Evolutionary conservation across 2,888 invertebrate species (phyloP).

Genomic region (Allolobophora icterica): DNA sequence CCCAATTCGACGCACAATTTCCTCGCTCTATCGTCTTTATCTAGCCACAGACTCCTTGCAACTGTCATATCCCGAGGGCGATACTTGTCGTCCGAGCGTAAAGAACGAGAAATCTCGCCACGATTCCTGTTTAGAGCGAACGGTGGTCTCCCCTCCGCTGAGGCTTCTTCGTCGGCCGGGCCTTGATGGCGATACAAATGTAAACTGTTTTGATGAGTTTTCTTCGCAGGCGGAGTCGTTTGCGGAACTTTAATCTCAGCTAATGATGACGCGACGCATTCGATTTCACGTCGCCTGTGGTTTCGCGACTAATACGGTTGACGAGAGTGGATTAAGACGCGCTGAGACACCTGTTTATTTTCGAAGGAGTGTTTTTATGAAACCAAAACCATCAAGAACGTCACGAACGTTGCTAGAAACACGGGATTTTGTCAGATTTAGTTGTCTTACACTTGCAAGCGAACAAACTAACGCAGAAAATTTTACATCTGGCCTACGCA

Average conservation of each 20-base stretch:
- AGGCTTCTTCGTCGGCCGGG: too few relatives aligned
- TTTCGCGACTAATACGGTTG: neutral
- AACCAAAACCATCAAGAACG: neutral
- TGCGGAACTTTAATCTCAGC: neutral
- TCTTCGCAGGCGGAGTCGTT: neutral
- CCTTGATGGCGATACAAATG: neutral
- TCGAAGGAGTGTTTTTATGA: neutral
- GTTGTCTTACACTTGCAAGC: neutral
- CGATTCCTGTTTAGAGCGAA: neutral
- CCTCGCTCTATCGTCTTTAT: neutral
- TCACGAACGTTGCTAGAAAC: neutral
- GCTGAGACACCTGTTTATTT: neutral
- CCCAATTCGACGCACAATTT: neutral
- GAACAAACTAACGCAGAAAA: neutral
- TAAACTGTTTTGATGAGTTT: neutral
- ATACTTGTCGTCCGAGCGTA: neutral
- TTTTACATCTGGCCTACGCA: too few relatives aligned
- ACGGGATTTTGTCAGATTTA: neutral
- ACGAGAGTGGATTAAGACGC: neutral
- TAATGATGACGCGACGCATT: neutral
- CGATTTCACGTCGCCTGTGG: neutral
- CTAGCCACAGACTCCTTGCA: neutral
- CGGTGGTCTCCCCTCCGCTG: too few relatives aligned
- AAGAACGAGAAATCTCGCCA: neutral
- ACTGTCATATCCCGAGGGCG: neutral